A percentile compares a stretch with the other conserved stretches of the same genome.
Conservation (phyloP, 2,113 vertebrate genomes). For the Ptilonorhynchus violaceus region DNA sequence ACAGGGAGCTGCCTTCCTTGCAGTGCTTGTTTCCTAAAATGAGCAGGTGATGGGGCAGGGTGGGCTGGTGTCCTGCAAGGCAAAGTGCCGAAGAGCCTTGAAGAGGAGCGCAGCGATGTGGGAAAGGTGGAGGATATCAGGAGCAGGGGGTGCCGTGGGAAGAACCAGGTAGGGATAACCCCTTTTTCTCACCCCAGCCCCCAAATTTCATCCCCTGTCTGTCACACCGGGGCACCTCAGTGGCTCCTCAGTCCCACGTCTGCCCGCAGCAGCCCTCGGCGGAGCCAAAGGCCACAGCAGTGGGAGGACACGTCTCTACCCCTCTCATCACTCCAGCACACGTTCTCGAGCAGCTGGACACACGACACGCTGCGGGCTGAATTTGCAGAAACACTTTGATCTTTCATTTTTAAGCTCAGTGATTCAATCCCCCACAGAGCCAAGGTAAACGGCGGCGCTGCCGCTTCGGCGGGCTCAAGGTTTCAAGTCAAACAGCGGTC, state of each 20-base stretch:
- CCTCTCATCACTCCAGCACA: neutral
- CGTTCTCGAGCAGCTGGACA: neutral
- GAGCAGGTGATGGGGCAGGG: accelerated
- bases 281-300: neutral
- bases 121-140: neutral
- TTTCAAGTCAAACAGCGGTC: constrained; percentile 25
- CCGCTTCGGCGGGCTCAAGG: neutral
- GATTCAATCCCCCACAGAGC: neutral
- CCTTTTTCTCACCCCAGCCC: neutral
- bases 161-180: neutral
- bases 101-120: neutral
- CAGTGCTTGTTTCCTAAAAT: accelerated
- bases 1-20: neutral
- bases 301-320: neutral
- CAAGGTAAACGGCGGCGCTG: neutral
- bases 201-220: neutral
- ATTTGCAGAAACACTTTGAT: constrained; percentile 11
- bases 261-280: neutral
- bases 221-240: neutral
- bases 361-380: neutral
- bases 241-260: accelerated
- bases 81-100: neutral
- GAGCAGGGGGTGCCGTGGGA: neutral
- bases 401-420: neutral
- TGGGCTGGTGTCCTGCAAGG: neutral